phyloP scores from a whole-genome alignment of 2,113 vertebrate species.

The Calonectris borealis region DNA sequence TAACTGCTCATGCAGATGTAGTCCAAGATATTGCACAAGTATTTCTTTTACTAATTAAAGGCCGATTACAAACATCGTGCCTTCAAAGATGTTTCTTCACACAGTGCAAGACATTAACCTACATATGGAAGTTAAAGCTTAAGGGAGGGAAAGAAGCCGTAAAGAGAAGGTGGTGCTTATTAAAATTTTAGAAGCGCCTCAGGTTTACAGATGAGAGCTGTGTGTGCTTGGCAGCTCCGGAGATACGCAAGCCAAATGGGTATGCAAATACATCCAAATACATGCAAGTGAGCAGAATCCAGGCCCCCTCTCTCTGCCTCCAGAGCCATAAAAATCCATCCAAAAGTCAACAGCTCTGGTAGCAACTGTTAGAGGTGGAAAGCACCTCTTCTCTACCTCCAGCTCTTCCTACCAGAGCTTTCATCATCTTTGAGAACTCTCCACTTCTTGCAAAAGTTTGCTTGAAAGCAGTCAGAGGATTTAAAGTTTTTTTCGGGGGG shows the following conservation, averaged over 20 bases:
- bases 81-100: not conserved
- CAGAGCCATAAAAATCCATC: not conserved
- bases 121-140: not conserved
- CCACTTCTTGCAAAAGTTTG: not conserved
- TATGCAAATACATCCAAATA: not conserved
- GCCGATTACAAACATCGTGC: not conserved
- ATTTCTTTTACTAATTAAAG: not conserved
- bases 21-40: not conserved
- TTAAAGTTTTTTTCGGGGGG: not conserved
- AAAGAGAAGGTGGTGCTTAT: not conserved
- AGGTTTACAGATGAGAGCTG: not conserved
- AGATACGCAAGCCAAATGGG: accelerated
- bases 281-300: not conserved
- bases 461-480: not conserved
- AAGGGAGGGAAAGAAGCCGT: not conserved
- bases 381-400: not conserved
- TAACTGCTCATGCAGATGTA: not conserved
- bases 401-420: not conserved
- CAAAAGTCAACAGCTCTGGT: not conserved
- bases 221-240: not conserved
- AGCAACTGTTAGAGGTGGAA: not conserved
- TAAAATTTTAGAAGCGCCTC: not conserved
- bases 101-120: not conserved
- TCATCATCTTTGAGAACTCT: not conserved
- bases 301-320: not conserved